Evolutionary conservation across 1,140 invertebrate genomes (phyloP).

Genomic region (Zaprionus capensis): DNA sequence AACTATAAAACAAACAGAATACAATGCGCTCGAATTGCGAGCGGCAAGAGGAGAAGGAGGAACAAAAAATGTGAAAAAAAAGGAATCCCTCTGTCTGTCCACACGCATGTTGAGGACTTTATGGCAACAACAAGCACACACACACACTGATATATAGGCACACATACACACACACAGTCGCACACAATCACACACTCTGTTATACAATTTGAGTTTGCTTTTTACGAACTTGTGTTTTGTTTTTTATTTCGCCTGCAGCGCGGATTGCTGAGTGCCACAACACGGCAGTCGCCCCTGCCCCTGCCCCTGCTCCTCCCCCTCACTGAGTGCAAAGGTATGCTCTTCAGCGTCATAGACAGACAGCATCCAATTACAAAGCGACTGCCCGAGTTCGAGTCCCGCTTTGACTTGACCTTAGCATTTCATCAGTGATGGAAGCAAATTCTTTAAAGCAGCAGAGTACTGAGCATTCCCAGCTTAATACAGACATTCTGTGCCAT

Average conservation of each 20-base stretch:
- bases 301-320: not conserved
- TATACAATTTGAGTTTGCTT: conserved; percentile 44
- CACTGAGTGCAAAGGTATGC: conserved; percentile 56
- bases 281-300: not conserved
- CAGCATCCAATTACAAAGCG: conserved; percentile 79
- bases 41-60: conserved; percentile 11
- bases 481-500: conserved; percentile 21
- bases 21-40: conserved; percentile 73
- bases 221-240: conserved; percentile 34
- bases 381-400: conserved; percentile 61
- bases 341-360: conserved; percentile 28
- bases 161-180: conserved; percentile 6
- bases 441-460: not conserved
- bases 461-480: not conserved
- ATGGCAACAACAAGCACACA: conserved; percentile 34
- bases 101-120: conserved; percentile 27
- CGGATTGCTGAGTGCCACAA: conserved; percentile 12
- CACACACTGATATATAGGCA: not conserved
- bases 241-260: conserved; percentile 24
- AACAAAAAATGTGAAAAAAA: conserved; percentile 18
- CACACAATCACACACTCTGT: conserved; percentile 25
- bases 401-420: conserved; percentile 68
- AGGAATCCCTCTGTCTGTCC: conserved; percentile 1
- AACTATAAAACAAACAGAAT: conserved; percentile 81
- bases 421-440: conserved; percentile 51